Evolutionary conservation across 2,888 invertebrate genomes (phyloP).

Genomic region (Cryptosula pallasiana): DNA sequence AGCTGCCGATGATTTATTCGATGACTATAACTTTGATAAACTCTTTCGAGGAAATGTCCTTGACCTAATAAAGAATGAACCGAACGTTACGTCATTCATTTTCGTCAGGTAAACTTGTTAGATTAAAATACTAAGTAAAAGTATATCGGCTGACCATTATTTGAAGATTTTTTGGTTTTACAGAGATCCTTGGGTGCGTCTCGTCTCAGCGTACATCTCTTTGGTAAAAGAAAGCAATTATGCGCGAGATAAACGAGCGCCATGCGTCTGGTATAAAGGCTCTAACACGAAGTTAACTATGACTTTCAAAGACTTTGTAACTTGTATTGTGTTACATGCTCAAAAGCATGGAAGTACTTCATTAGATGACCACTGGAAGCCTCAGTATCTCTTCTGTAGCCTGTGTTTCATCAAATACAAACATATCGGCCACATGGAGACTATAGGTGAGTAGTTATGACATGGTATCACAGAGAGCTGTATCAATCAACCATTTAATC

Average conservation of each 20-base stretch:
- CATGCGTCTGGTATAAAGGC: background rate
- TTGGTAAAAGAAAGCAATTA: background rate
- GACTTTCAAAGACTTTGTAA: background rate
- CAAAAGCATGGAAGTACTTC: background rate
- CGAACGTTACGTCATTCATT: background rate
- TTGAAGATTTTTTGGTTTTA: too few relatives aligned
- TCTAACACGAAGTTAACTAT: background rate
- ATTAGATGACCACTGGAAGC: background rate
- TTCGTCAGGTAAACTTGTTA: constrained; percentile 12
- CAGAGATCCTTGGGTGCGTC: constrained; percentile 11
- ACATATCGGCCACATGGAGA: constrained; percentile 15
- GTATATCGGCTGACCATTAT: too few relatives aligned
- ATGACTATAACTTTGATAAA: background rate
- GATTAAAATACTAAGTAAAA: too few relatives aligned
- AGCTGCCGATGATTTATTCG: background rate
- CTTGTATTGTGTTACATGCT: background rate
- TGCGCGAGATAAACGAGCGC: background rate
- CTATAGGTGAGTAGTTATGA: background rate
- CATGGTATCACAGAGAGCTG: background rate
- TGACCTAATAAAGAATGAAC: background rate
- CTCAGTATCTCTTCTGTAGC: constrained; percentile 12
- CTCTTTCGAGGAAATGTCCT: background rate
- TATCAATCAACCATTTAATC: background rate
- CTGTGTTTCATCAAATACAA: background rate
- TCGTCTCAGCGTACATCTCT: background rate